A percentile compares a stretch with the other conserved stretches of the same genome.
Conservation (phyloP, 2,797 vertebrate genomes). For the Mormyrops attenuatus region DNA sequence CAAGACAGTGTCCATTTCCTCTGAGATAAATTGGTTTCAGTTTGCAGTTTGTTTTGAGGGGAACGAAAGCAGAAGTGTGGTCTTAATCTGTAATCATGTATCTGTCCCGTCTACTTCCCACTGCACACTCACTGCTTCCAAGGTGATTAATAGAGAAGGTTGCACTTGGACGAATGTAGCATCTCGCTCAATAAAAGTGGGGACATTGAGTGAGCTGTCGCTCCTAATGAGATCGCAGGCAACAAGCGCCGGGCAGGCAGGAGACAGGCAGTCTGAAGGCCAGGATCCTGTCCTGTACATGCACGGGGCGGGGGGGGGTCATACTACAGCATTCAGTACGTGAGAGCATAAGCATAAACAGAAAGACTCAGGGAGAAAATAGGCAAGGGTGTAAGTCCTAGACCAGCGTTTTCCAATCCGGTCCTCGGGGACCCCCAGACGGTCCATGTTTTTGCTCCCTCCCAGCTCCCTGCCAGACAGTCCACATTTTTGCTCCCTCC, state of each 20-base stretch:
- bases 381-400: not conserved
- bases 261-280: not conserved
- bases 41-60: conserved; percentile 20
- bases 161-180: conserved; percentile 9
- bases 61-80: not conserved
- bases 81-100: conserved; percentile 27
- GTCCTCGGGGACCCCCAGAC: not conserved
- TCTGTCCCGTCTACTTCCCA: not conserved
- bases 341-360: not conserved
- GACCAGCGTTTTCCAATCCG: not conserved
- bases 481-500: not conserved
- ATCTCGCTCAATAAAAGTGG: conserved; percentile 16
- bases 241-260: not conserved
- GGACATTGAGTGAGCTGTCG: conserved; percentile 1
- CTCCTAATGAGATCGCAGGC: conserved; percentile 16
- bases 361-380: not conserved
- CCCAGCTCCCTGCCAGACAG: not conserved
- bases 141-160: conserved; percentile 26
- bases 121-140: not conserved
- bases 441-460: not conserved
- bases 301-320: not conserved
- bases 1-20: not conserved
- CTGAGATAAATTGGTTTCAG: conserved; percentile 9
- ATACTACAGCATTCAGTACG: not conserved
- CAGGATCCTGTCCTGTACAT: not conserved